phyloP scores from a whole-genome alignment of 37 sponge, comb jelly and placozoan genomes.

The Haliclona indistincta region DNA sequence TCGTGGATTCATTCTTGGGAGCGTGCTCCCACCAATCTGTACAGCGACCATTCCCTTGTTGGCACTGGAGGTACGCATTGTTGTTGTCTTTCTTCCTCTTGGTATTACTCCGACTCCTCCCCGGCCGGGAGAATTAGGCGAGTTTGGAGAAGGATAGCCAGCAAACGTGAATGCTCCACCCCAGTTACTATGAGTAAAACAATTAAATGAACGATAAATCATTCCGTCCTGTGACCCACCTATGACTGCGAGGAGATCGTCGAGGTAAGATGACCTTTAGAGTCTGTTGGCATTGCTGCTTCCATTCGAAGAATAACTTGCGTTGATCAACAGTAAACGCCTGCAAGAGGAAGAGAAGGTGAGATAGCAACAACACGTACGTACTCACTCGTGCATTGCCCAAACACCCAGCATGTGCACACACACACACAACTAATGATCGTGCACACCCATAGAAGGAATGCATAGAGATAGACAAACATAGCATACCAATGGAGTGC shows the following conservation, averaged over 20 bases:
- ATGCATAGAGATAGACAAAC: no score
- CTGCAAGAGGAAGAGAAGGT: constrained; percentile 26
- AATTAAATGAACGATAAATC: no score
- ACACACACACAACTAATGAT: not conserved
- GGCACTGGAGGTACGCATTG: constrained; percentile 11
- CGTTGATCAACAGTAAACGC: constrained; percentile 70
- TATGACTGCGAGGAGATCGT: constrained; percentile 29
- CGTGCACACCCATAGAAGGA: no score
- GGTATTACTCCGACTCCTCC: not conserved
- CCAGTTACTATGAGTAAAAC: constrained; percentile 1
- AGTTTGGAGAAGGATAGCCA: not conserved
- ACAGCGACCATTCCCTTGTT: no score
- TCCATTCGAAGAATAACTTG: constrained; percentile 76
- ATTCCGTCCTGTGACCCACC: constrained; percentile 54
- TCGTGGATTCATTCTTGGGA: constrained; percentile 44
- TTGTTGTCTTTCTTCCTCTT: no score
- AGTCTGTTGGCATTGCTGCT: constrained; percentile 66
- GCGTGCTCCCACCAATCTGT: no score
- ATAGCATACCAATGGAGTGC: no score
- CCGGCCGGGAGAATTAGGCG: not conserved
- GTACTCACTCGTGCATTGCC: not conserved
- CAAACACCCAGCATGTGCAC: not conserved
- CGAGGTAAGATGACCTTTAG: constrained; percentile 53
- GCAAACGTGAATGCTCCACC: constrained; percentile 5
- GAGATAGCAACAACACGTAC: not conserved